Conservation (phyloP, 2,797 vertebrate species). For the Sebastes diaconus region DNA sequence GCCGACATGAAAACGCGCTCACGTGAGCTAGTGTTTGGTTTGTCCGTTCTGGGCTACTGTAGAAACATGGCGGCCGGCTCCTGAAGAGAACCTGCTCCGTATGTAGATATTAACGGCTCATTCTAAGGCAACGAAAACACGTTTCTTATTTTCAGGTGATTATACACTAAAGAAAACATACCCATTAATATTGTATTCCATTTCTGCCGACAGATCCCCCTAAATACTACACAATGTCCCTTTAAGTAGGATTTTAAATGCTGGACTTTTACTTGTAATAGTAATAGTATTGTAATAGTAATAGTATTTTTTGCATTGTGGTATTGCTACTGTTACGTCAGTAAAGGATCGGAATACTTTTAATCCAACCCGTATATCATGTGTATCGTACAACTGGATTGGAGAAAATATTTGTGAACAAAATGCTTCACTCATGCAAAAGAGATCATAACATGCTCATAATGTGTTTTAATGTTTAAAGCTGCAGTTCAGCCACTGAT, state of each 20-base stretch:
- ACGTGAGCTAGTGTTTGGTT: no score
- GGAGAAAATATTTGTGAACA: conserved; percentile 42
- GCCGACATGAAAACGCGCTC: no score
- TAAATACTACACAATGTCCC: rapidly evolving
- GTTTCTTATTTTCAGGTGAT: no score
- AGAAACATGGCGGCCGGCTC: no score
- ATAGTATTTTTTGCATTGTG: not conserved
- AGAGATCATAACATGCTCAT: conserved; percentile 22
- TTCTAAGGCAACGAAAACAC: no score
- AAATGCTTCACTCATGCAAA: conserved; percentile 7
- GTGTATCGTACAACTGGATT: not conserved
- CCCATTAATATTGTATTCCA: no score
- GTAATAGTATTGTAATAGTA: not conserved
- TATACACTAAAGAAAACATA: no score
- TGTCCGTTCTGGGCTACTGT: no score
- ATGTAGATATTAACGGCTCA: no score
- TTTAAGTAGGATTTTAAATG: not conserved
- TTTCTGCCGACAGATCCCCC: no score
- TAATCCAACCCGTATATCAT: not conserved
- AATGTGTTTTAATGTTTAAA: conserved; percentile 21
- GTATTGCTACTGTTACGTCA: not conserved
- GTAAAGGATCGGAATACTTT: not conserved
- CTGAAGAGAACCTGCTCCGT: no score
- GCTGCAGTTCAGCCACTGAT: conserved; percentile 48
- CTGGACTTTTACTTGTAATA: not conserved